These are phyloP conservation scores for Perca fluviatilis DNA, from an alignment of 2,113 vertebrate species.

Conservation along the genomic window DNA sequence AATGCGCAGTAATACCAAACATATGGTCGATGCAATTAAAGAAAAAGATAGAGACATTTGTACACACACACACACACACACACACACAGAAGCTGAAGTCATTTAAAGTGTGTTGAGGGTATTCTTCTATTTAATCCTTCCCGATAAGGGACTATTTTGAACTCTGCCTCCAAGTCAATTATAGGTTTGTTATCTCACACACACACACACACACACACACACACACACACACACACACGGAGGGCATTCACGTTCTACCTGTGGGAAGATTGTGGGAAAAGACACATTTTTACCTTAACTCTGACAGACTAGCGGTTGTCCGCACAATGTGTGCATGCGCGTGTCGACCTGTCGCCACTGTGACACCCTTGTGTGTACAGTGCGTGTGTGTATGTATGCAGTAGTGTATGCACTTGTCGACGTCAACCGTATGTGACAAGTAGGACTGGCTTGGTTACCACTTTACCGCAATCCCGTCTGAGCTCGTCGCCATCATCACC, in stretches of 20 bases:
- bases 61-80: not conserved
- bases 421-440: not conserved
- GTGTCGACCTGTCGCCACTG: not conserved
- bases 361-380: not conserved
- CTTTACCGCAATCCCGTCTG: too few species aligned
- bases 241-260: slow-evolving; percentile 6
- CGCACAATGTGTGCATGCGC: not conserved
- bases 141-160: slow-evolving; percentile 42
- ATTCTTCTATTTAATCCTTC: slow-evolving; percentile 25
- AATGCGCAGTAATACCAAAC: not conserved
- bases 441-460: too few species aligned
- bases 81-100: slow-evolving; percentile 3
- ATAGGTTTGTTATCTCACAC: not conserved
- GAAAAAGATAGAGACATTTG: not conserved
- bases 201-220: not conserved
- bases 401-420: not conserved
- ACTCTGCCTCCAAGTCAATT: slow-evolving; percentile 30
- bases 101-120: slow-evolving; percentile 19
- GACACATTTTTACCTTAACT: slow-evolving; percentile 3
- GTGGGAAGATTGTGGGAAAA: slow-evolving; percentile 8
- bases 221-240: not conserved
- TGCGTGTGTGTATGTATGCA: not conserved
- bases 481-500: too few species aligned
- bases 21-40: not conserved
- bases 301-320: not conserved